phyloP scores from a whole-genome alignment of 2,888 invertebrate genomes.

The Ctenicera cuprea region DNA sequence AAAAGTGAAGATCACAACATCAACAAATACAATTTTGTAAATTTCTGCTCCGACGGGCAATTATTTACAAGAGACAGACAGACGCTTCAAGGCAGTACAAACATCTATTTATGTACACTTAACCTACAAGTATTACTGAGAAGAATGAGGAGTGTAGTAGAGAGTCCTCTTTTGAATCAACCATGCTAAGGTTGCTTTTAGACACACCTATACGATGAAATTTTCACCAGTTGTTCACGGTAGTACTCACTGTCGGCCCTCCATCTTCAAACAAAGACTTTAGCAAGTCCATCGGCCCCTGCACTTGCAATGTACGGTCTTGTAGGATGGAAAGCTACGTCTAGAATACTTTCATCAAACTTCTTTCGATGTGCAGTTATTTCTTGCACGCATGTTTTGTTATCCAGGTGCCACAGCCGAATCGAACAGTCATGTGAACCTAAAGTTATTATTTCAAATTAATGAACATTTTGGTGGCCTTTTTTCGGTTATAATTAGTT shows the following conservation, averaged over 20 bases:
- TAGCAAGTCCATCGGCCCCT: constrained; percentile 98
- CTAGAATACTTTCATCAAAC: constrained; percentile 99
- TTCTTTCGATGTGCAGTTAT: constrained; percentile 99
- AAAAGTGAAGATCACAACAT: constrained; percentile 1
- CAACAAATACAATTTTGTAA: not conserved
- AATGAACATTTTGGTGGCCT: no score
- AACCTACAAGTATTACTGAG: constrained; percentile 52
- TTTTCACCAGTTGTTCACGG: constrained; percentile 6
- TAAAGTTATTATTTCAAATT: constrained; percentile 49
- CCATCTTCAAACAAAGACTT: constrained; percentile 91
- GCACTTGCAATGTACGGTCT: constrained; percentile 99
- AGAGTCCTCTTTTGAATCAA: constrained; percentile 41
- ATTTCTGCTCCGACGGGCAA: constrained; percentile 11
- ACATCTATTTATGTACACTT: constrained; percentile 48
- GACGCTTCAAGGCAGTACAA: constrained; percentile 37
- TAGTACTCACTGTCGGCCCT: no score
- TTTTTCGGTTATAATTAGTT: no score
- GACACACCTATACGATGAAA: constrained; percentile 41
- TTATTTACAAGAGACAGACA: constrained; percentile 31
- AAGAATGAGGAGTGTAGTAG: constrained; percentile 39
- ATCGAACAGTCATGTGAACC: constrained; percentile 96
- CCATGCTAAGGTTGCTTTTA: constrained; percentile 5
- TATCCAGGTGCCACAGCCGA: constrained; percentile 99
- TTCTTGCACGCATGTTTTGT: constrained; percentile 99
- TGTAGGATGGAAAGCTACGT: constrained; percentile 99